A percentile compares a stretch with the other conserved stretches of the same genome.
These are phyloP conservation scores for Sclerurus mexicanus DNA, from an alignment of 2,113 vertebrate genomes.

Conservation along the genomic window DNA sequence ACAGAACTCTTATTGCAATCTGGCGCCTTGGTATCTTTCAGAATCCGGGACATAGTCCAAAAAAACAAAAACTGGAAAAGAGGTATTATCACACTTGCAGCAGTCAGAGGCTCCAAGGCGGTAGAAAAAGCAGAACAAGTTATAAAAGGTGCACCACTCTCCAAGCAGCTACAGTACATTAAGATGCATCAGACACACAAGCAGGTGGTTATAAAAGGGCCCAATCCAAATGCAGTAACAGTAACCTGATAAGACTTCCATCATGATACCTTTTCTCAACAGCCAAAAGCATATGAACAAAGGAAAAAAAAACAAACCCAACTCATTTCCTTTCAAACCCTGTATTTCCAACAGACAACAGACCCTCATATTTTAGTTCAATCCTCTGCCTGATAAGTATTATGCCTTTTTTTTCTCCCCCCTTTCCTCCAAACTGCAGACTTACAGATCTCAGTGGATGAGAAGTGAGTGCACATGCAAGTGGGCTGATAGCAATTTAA, in stretches of 20 bases:
- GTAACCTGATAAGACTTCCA: neutral
- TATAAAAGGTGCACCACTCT: neutral
- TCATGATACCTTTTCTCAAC: neutral
- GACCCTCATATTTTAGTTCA: neutral
- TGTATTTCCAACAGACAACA: neutral
- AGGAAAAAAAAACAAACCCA: neutral
- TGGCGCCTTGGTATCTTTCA: slow-evolving; percentile 31
- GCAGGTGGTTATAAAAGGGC: neutral
- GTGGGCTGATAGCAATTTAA: neutral
- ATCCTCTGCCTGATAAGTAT: neutral
- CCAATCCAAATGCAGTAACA: neutral
- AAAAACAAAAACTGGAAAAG: neutral
- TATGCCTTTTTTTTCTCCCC: neutral
- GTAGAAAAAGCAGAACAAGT: neutral
- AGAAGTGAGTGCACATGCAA: neutral
- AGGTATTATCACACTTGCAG: neutral
- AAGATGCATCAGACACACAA: neutral
- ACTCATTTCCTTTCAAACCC: neutral
- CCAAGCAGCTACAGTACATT: neutral
- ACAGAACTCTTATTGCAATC: slow-evolving; percentile 47
- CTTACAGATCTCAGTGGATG: neutral
- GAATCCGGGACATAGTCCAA: slow-evolving; percentile 16
- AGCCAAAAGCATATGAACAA: neutral
- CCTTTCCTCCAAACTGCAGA: neutral
- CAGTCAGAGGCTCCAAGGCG: neutral